Conservation (phyloP, 2,113 vertebrate species). For the Mormoops blainvillei region DNA sequence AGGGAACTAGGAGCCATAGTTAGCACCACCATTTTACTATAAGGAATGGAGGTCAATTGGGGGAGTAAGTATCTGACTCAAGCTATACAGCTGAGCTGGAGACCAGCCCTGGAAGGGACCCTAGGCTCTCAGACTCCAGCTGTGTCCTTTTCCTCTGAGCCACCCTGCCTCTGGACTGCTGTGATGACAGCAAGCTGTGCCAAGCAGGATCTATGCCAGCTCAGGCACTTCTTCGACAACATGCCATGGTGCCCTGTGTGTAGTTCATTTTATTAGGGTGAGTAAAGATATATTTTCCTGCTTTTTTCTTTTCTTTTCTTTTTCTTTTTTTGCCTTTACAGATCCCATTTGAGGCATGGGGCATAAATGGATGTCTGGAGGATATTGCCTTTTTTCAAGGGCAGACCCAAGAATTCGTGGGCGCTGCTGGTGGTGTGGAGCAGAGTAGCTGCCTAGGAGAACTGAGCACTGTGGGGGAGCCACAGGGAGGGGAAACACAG, state of each 20-base stretch:
- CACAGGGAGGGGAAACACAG: fast-evolving
- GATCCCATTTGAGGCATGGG: background rate
- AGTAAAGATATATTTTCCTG: background rate
- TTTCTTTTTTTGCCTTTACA: background rate
- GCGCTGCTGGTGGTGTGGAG: fast-evolving
- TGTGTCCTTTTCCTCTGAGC: background rate
- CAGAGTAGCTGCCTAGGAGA: background rate
- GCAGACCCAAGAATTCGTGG: background rate
- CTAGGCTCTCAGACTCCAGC: too few species aligned
- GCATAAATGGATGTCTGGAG: background rate
- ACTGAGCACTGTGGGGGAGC: background rate
- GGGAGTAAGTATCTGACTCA: background rate
- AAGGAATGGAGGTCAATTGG: background rate
- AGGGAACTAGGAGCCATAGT: background rate
- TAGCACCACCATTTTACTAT: background rate
- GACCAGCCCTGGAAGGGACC: background rate
- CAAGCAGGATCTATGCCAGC: background rate
- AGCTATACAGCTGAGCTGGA: background rate
- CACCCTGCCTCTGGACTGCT: background rate
- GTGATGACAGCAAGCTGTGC: background rate
- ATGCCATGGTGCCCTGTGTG: background rate
- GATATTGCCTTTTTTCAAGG: background rate
- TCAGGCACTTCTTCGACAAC: background rate
- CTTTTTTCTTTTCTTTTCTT: too few species aligned
- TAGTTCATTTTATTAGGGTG: background rate